Conservation (phyloP, 2,888 invertebrate species). For the Meliscaeva auricollis region DNA sequence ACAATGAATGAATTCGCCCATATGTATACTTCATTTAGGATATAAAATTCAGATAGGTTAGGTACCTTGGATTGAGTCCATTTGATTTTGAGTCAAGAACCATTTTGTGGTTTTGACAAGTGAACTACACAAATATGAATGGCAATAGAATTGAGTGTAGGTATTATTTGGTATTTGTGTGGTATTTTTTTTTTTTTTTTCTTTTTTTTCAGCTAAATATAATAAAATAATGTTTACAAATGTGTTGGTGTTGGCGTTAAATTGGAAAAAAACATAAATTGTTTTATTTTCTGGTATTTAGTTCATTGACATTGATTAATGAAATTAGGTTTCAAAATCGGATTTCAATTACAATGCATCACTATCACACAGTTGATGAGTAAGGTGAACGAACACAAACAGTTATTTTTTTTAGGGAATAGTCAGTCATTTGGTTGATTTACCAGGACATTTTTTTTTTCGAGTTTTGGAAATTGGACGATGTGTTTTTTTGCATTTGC, state of each 20-base stretch:
- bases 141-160: neutral
- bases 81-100: constrained; percentile 31
- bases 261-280: neutral
- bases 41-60: neutral
- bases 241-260: neutral
- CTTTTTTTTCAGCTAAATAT: neutral
- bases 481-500: too few species aligned
- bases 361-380: too few species aligned
- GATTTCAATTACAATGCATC: neutral
- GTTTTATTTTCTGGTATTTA: neutral
- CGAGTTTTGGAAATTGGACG: too few species aligned
- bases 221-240: constrained; percentile 1
- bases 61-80: neutral
- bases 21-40: neutral
- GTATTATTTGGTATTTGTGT: neutral
- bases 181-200: neutral
- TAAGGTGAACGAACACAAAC: too few species aligned
- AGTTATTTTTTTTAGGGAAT: too few species aligned
- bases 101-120: constrained; percentile 30
- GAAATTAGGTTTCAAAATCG: neutral
- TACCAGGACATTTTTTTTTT: too few species aligned
- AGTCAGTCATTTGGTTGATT: too few species aligned
- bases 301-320: neutral
- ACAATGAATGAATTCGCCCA: neutral
- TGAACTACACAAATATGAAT: constrained; percentile 9